Conservation (phyloP, 1,140 invertebrate genomes). For the Thaumatotibia leucotreta region DNA sequence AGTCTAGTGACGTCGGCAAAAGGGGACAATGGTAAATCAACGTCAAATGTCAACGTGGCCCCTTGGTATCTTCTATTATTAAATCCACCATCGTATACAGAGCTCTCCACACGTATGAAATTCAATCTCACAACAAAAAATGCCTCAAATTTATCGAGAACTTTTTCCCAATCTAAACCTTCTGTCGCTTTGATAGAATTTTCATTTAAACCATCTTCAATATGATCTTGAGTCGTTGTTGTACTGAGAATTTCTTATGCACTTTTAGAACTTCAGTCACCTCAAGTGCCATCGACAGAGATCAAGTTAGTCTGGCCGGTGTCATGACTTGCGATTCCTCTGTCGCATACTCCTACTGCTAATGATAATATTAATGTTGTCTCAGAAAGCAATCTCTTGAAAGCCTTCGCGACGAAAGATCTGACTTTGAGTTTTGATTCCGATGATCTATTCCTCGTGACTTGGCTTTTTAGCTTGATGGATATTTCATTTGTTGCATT, state of each 20-base stretch:
- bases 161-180: not conserved
- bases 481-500: constrained; percentile 6
- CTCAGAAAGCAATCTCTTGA: constrained; percentile 53
- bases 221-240: not conserved
- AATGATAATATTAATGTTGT: constrained; percentile 73
- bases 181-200: not conserved
- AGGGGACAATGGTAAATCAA: constrained; percentile 69
- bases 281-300: constrained; percentile 26
- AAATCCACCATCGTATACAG: constrained; percentile 39
- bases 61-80: constrained; percentile 46
- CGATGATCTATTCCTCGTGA: not conserved
- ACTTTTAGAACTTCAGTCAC: not conserved
- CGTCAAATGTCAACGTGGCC: constrained; percentile 66
- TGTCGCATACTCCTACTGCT: constrained; percentile 67
- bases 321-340: constrained; percentile 56
- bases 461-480: constrained; percentile 5
- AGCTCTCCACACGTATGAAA: constrained; percentile 38
- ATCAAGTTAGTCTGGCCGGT: constrained; percentile 31
- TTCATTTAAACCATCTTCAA: not conserved
- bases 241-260: not conserved
- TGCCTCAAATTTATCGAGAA: not conserved
- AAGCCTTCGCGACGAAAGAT: constrained; percentile 34
- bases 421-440: constrained; percentile 47
- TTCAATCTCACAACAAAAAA: constrained; percentile 25
- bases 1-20: constrained; percentile 51